These are phyloP conservation scores for Euglossa dilemma DNA, from an alignment of 1,140 invertebrate species.

Conservation along the genomic window DNA sequence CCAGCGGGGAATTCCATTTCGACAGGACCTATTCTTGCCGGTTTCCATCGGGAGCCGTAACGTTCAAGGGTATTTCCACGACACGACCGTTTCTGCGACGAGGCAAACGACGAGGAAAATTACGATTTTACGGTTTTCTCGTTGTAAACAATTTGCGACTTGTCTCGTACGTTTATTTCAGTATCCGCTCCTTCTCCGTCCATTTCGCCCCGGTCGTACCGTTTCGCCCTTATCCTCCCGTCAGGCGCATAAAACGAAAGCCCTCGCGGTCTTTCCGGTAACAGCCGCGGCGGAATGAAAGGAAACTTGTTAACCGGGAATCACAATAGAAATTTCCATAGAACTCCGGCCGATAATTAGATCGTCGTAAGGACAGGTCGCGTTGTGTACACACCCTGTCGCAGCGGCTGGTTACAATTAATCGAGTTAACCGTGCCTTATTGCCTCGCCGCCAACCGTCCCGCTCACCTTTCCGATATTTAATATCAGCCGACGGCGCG, in stretches of 20 bases:
- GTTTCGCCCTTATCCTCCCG: no score
- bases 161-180: not conserved
- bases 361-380: not conserved
- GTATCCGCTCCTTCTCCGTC: not conserved
- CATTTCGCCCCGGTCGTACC: not conserved
- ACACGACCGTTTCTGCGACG: not conserved
- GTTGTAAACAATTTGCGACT: no score
- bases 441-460: not conserved
- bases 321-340: not conserved
- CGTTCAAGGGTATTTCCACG: not conserved
- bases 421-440: not conserved
- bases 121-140: not conserved
- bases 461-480: not conserved
- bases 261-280: not conserved
- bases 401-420: not conserved
- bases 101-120: not conserved
- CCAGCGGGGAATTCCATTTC: not conserved
- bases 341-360: not conserved
- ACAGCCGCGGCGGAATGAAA: not conserved
- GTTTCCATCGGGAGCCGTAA: slow-evolving; percentile 8
- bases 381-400: not conserved
- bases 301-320: not conserved
- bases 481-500: not conserved
- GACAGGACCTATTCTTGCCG: slow-evolving; percentile 6
- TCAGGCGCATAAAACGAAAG: not conserved